Conservation (phyloP, 1,140 invertebrate genomes). For the Ceratina japonica region DNA sequence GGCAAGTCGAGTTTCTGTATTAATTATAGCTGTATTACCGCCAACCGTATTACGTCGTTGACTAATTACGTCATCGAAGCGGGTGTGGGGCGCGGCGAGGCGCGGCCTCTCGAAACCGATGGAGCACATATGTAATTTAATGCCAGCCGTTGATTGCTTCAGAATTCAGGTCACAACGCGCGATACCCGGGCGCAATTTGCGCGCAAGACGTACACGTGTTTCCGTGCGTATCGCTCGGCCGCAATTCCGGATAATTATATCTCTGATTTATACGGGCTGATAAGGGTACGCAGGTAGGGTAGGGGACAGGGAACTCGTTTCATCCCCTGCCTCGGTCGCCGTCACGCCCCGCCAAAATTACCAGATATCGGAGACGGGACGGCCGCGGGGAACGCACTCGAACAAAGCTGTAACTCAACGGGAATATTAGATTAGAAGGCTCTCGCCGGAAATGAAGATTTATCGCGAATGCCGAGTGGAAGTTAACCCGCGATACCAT, state of each 20-base stretch:
- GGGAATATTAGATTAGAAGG: constrained; percentile 40
- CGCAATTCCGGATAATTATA: constrained; percentile 46
- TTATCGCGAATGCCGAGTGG: constrained; percentile 13
- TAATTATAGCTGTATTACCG: constrained; percentile 58
- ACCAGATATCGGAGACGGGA: not conserved
- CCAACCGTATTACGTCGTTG: constrained; percentile 53
- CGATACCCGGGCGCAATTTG: constrained; percentile 55
- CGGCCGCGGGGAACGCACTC: not conserved
- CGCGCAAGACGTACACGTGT: constrained; percentile 33
- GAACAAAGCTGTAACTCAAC: constrained; percentile 38
- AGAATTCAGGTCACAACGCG: constrained; percentile 62
- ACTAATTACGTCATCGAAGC: constrained; percentile 48
- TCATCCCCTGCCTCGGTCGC: not conserved
- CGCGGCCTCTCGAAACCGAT: constrained; percentile 40
- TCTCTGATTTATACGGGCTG: constrained; percentile 29
- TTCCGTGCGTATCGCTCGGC: constrained; percentile 18
- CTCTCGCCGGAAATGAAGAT: constrained; percentile 34
- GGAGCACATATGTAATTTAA: constrained; percentile 61
- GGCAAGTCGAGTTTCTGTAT: constrained; percentile 26
- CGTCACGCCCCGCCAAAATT: not conserved
- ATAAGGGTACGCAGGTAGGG: not conserved
- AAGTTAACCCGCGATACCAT: not conserved
- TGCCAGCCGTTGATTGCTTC: constrained; percentile 59
- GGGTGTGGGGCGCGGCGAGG: too few relatives aligned
- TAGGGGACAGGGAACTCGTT: not conserved